Conservation (phyloP, 2,113 vertebrate genomes). For the Eira barbara region DNA sequence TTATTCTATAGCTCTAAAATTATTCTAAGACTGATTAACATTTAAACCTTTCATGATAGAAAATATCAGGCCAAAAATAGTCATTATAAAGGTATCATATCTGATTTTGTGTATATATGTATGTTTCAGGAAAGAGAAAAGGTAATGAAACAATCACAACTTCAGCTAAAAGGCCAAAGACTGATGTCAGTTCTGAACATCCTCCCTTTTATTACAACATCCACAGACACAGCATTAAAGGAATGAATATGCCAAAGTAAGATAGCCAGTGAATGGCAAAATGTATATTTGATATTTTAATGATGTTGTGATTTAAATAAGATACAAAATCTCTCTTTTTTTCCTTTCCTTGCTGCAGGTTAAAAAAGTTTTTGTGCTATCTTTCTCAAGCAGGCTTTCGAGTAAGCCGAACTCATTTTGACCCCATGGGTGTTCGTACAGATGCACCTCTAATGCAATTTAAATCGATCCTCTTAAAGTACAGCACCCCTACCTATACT, state of each 20-base stretch:
- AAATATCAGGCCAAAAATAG: not conserved
- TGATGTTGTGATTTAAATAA: not conserved
- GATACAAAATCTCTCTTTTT: not conserved
- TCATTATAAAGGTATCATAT: not conserved
- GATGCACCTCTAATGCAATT: constrained; percentile 91
- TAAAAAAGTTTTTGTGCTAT: constrained; percentile 95
- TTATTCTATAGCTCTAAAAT: not conserved
- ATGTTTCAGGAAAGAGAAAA: constrained; percentile 92
- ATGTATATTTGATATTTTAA: not conserved
- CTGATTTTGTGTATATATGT: not conserved
- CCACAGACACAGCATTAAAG: constrained; percentile 96
- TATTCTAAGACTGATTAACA: not conserved
- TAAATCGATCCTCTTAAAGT: constrained; percentile 91
- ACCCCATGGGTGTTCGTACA: constrained; percentile 96
- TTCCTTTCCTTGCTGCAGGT: constrained; percentile 79
- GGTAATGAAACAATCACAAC: constrained; percentile 81
- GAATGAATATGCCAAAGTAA: constrained; percentile 99
- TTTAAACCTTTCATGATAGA: not conserved
- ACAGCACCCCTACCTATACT: constrained; percentile 90
- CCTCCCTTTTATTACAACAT: constrained; percentile 98
- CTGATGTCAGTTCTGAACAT: constrained; percentile 87
- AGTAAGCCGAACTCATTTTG: constrained; percentile 97
- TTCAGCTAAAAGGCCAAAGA: constrained; percentile 87
- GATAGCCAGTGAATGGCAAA: constrained; percentile 54
- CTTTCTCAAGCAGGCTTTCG: constrained; percentile 94